Base-by-base conservation (phyloP, 2,888 invertebrate genomes). In the Sarcophaga variegata region DNA sequence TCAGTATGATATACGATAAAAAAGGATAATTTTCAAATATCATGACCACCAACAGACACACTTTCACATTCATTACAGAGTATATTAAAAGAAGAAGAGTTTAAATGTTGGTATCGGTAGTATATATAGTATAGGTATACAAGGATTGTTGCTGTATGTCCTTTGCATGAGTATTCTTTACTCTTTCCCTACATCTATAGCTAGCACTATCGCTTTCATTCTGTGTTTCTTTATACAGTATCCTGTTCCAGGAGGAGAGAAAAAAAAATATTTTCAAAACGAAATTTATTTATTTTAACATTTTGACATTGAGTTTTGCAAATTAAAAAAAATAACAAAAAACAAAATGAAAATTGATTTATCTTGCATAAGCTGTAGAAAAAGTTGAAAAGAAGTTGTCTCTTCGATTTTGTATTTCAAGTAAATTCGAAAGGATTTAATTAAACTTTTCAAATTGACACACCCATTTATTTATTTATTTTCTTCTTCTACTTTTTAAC, bases 191-290 rank as follows among this genome's bases (percentile, higher is more conserved):
- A 37, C 78, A 72, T 60, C n/a, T 67, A 37, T 17, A 54, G 12
- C 66, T 37, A 75, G 72, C 71, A 87, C 87, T 87, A 82, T 87
- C 81, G 79, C 87, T 84, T 87, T 87, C 87, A 79, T 87, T 87
- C 71, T 69, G 67, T 64, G 62, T 84, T 86, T 5, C 12, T 75
- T 71, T 81, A 79, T 63, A 69, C 6, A 62, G 37, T 37, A 81
- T 78, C 47, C 75, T 83, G 77, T 69, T 49, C 63, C 69, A 76
- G 59, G 25, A 60, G 49, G 37, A 64, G 62, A 60, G 49, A 60
- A 64, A 66, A 45, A 76, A 12, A n/a, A 63, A 54, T 54, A 54
- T 54, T 54, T 54, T 14, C 10, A 54, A 54, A 54, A 54, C 4
- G 12, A 54, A 54, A 54, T 54, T 54, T 17, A 54, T 17, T 37